Percentiles rank a stretch among this genome's conserved stretches.
Conservation (phyloP, 2,888 invertebrate species). For the Tetragnatha montana region DNA sequence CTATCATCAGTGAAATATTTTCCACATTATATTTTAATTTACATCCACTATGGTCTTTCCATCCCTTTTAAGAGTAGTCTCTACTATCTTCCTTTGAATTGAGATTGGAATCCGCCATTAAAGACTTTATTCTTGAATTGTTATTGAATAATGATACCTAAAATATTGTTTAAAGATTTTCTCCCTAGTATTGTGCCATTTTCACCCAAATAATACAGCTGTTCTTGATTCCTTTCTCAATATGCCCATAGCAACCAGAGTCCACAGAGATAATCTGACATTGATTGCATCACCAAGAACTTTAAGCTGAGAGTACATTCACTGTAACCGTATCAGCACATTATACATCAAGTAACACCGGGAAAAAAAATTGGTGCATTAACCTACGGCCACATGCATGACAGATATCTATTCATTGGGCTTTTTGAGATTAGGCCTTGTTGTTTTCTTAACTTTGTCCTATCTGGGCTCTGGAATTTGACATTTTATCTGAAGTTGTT, state of each 20-base stretch:
- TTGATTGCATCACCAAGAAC: conserved; percentile 17
- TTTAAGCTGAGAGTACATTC: conserved; percentile 32
- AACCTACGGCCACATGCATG: conserved; percentile 56
- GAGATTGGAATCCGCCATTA: no score
- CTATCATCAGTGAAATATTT: no score
- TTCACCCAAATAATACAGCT: no score
- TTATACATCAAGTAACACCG: conserved; percentile 14
- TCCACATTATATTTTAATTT: no score
- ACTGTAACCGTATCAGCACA: conserved; percentile 33
- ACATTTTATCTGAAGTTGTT: conserved; percentile 13
- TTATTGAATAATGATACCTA: no score
- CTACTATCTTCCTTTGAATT: no score
- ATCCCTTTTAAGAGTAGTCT: no score
- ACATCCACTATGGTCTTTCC: no score
- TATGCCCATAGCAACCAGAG: conserved; percentile 41
- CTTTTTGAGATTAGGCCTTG: conserved; percentile 13
- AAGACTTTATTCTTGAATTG: no score
- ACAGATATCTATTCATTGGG: conserved; percentile 22
- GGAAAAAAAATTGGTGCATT: conserved; percentile 57
- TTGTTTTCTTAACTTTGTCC: conserved; percentile 21
- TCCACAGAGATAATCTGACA: conserved; percentile 16
- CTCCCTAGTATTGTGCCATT: no score
- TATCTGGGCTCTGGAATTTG: conserved; percentile 13
- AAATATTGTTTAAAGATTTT: no score
- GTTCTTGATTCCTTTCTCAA: background rate